These are phyloP conservation scores for Lasiommata megera DNA, from an alignment of 2,888 invertebrate species.

Conservation along the genomic window DNA sequence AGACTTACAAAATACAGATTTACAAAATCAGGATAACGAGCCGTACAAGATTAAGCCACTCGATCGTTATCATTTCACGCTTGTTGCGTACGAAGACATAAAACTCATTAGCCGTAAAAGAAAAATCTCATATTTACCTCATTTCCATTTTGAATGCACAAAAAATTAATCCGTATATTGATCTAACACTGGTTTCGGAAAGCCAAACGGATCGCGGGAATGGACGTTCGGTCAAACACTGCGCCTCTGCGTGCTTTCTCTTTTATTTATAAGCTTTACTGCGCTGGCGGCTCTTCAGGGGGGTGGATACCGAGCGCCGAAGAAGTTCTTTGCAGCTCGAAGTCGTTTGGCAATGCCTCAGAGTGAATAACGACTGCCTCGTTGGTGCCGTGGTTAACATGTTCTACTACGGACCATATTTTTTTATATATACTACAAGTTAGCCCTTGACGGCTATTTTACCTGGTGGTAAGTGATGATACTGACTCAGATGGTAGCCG, in stretches of 20 bases:
- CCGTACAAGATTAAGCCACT: constrained; percentile 14
- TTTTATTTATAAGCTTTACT: constrained; percentile 75
- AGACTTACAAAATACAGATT: not conserved
- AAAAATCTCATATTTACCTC: constrained; percentile 54
- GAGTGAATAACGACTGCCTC: not conserved
- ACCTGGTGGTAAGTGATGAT: too few species aligned
- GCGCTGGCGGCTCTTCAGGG: constrained; percentile 44
- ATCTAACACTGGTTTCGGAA: constrained; percentile 58
- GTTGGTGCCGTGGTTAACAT: too few species aligned
- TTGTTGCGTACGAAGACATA: constrained; percentile 1
- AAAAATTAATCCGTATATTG: constrained; percentile 43
- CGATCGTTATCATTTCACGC: constrained; percentile 12
- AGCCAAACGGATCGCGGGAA: constrained; percentile 49
- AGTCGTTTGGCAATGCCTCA: constrained; percentile 52
- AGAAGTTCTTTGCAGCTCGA: constrained; percentile 51
- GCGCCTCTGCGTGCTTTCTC: constrained; percentile 71
- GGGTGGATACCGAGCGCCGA: constrained; percentile 63
- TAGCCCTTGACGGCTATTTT: too few species aligned
- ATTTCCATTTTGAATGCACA: constrained; percentile 51
- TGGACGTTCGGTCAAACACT: constrained; percentile 35
- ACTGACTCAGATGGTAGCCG: too few species aligned
- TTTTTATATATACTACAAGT: too few species aligned
- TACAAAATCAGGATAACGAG: constrained; percentile 14
- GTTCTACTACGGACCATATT: too few species aligned
- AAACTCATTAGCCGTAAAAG: constrained; percentile 17